Conservation (phyloP, 1,140 invertebrate genomes). For the Chelonus insularis region DNA sequence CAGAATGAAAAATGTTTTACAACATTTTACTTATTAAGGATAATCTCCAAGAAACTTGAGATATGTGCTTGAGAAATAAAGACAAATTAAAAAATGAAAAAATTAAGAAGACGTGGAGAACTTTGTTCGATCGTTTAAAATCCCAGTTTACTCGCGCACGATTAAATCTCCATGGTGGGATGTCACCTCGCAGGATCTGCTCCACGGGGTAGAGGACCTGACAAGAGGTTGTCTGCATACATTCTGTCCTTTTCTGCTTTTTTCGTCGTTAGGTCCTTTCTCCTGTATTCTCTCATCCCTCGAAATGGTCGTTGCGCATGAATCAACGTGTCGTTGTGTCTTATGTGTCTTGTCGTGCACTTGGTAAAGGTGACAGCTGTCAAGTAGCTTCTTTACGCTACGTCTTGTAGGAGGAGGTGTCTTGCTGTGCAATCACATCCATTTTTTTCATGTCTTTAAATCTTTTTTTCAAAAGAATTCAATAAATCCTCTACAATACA, state of each 20-base stretch:
- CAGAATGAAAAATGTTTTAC: too few species aligned
- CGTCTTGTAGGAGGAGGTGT: neutral
- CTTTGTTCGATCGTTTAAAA: constrained; percentile 14
- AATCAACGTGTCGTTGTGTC: constrained; percentile 19
- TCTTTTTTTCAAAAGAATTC: too few species aligned
- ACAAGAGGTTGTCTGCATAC: constrained; percentile 9
- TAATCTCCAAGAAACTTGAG: too few species aligned
- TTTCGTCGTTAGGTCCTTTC: constrained; percentile 6
- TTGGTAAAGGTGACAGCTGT: constrained; percentile 19
- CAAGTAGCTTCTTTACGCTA: constrained; percentile 10
- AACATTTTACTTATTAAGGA: too few species aligned
- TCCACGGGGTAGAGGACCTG: constrained; percentile 18
- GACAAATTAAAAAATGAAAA: too few species aligned
- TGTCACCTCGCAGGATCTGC: constrained; percentile 8
- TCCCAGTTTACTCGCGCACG: neutral
- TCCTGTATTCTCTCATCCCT: neutral
- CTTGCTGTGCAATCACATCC: constrained; percentile 5
- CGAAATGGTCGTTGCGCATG: constrained; percentile 14
- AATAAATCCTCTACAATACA: neutral
- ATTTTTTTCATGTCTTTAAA: too few species aligned
- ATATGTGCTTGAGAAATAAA: too few species aligned
- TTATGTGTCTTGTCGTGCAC: constrained; percentile 16
- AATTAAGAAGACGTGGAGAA: too few species aligned
- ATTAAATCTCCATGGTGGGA: constrained; percentile 16
- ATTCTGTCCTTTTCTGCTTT: constrained; percentile 1